Percentiles rank a stretch among this genome's conserved stretches.
Conservation (phyloP, 2,888 invertebrate species). For the Alcis repandata region DNA sequence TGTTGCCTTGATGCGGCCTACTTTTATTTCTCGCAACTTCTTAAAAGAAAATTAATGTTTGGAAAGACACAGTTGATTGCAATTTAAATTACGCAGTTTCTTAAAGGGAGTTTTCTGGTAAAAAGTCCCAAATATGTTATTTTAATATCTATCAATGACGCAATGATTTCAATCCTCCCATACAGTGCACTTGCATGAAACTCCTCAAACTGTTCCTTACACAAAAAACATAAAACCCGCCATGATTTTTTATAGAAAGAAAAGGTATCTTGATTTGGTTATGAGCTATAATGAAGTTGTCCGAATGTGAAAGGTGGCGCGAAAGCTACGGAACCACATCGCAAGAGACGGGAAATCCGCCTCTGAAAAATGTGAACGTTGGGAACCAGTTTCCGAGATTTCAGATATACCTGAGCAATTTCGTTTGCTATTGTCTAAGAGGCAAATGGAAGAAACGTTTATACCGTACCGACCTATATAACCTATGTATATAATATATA, state of each 20-base stretch:
- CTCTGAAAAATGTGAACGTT: conserved; percentile 35
- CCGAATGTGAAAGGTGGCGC: conserved; percentile 46
- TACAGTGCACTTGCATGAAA: not conserved
- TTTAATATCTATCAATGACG: too few species aligned
- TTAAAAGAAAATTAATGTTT: not conserved
- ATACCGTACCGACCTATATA: too few species aligned
- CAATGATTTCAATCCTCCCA: too few species aligned
- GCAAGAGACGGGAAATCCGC: conserved; percentile 40
- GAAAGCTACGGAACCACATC: conserved; percentile 44
- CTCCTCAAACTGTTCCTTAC: not conserved
- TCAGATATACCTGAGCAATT: not conserved
- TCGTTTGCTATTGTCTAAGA: not conserved
- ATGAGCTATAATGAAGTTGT: conserved; percentile 40
- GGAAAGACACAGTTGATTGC: not conserved
- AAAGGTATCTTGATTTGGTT: conserved; percentile 39
- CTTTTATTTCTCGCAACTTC: not conserved
- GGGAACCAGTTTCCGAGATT: conserved; percentile 21
- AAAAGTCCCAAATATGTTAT: too few species aligned
- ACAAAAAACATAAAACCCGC: conserved; percentile 5
- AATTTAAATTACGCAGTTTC: too few species aligned
- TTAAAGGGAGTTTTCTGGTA: not conserved
- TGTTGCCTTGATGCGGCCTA: not conserved
- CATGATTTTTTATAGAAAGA: conserved; percentile 33
- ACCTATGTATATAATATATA: too few species aligned
- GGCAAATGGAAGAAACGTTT: too few species aligned